phyloP scores from a whole-genome alignment of 1,140 invertebrate genomes.

The Lucilia sericata region DNA sequence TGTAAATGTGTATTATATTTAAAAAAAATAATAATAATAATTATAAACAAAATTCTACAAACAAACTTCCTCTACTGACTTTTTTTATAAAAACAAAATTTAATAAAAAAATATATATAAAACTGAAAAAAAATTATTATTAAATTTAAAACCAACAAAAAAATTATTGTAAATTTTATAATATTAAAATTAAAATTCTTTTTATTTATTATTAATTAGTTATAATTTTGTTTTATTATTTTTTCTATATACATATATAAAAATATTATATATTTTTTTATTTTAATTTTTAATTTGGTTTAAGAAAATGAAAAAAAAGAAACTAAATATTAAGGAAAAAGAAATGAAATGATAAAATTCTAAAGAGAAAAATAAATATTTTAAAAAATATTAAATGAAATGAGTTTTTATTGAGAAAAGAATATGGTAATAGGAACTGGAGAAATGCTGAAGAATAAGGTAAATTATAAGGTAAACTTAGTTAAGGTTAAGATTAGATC shows the following conservation, averaged over 20 bases:
- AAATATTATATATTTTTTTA: slow-evolving; percentile 12
- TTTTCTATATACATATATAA: neutral
- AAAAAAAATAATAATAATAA: neutral
- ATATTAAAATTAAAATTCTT: neutral
- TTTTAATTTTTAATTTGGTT: neutral
- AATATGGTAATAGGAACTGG: no score
- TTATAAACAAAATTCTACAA: neutral
- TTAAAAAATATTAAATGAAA: no score
- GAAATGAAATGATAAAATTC: no score
- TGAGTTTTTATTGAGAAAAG: no score
- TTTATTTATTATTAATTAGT: neutral
- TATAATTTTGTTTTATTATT: neutral
- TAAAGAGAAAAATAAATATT: no score
- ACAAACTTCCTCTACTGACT: slow-evolving; percentile 22
- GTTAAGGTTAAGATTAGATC: no score
- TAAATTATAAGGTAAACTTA: no score
- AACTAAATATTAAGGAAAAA: neutral
- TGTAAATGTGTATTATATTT: slow-evolving; percentile 22
- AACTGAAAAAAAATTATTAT: neutral
- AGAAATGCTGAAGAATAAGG: no score
- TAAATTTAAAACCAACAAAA: slow-evolving; percentile 13
- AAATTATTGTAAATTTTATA: slow-evolving; percentile 1
- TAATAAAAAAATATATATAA: neutral
- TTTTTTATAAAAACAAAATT: slow-evolving; percentile 13
- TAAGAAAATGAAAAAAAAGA: no score